These are phyloP conservation scores for Prochilodus magdalenae DNA, from an alignment of 2,113 vertebrate species.

Conservation along the genomic window DNA sequence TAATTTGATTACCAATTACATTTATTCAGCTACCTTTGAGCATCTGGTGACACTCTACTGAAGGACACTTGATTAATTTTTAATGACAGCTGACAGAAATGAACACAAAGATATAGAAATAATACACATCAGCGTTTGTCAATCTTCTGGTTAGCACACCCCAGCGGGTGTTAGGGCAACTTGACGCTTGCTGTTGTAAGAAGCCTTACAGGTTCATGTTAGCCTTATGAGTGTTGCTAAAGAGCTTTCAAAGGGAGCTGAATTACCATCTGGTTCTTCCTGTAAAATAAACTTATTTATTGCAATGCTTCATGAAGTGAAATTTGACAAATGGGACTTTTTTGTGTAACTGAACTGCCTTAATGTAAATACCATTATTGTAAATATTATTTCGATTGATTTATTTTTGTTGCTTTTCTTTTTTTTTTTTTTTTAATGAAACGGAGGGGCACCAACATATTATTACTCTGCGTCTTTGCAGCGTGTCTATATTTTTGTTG, in stretches of 20 bases:
- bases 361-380: slow-evolving; percentile 83
- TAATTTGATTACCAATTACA: slow-evolving; percentile 53
- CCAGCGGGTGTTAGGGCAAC: too few species aligned
- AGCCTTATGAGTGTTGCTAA: too few species aligned
- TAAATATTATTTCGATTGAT: slow-evolving; percentile 73
- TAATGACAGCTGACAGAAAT: too few species aligned
- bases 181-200: too few species aligned
- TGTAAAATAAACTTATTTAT: slow-evolving; percentile 78
- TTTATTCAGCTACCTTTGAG: slow-evolving; percentile 60
- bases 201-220: too few species aligned
- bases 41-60: neutral
- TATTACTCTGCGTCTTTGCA: slow-evolving; percentile 70
- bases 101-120: too few species aligned
- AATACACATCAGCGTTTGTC: too few species aligned
- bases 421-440: slow-evolving; percentile 61
- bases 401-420: slow-evolving; percentile 60
- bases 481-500: slow-evolving; percentile 63
- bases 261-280: slow-evolving; percentile 72
- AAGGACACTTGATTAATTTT: too few species aligned
- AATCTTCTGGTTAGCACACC: too few species aligned
- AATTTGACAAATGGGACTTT: slow-evolving; percentile 69
- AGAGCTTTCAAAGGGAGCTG: slow-evolving; percentile 67
- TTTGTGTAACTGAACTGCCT: slow-evolving; percentile 78
- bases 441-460: slow-evolving; percentile 68
- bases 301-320: slow-evolving; percentile 70